phyloP scores from a whole-genome alignment of 1,140 invertebrate genomes.

The Drosophila athabasca region DNA sequence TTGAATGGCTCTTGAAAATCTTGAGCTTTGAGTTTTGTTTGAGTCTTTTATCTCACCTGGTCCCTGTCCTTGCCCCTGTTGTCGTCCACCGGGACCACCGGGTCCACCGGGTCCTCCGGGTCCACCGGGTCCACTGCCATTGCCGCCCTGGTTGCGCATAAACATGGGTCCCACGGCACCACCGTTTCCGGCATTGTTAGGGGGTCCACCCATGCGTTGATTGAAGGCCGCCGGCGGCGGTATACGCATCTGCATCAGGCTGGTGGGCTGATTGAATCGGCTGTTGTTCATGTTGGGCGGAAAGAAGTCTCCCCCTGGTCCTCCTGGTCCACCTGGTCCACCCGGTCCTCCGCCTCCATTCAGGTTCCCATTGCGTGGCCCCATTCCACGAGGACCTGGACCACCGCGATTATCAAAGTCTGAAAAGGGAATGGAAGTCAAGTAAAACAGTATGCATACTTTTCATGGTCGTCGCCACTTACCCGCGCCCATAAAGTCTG shows the following conservation, averaged over 20 bases:
- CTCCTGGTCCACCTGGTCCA: constrained; percentile 46
- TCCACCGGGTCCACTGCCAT: constrained; percentile 24
- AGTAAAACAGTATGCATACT: too few species aligned
- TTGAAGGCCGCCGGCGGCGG: constrained; percentile 77
- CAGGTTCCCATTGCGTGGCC: constrained; percentile 50
- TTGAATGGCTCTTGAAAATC: too few species aligned
- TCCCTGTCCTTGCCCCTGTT: constrained; percentile 77
- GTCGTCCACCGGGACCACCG: constrained; percentile 53
- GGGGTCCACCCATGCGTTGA: constrained; percentile 71
- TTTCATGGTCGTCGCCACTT: background rate
- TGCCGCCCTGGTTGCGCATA: constrained; percentile 61
- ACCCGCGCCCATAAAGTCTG: constrained; percentile 64
- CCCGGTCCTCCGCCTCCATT: constrained; percentile 48
- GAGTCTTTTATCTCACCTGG: constrained; percentile 53
- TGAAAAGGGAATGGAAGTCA: background rate
- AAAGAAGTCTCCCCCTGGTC: constrained; percentile 63
- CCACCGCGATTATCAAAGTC: constrained; percentile 68
- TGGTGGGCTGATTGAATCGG: constrained; percentile 79
- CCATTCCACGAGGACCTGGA: constrained; percentile 65
- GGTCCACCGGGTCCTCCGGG: constrained; percentile 52
- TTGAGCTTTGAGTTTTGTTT: background rate
- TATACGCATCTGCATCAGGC: constrained; percentile 82
- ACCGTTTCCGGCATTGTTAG: constrained; percentile 50
- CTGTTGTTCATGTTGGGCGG: constrained; percentile 74
- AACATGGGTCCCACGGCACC: constrained; percentile 60